A percentile compares a stretch with the other conserved stretches of the same genome.
These are phyloP conservation scores for Dorcus parallelipipedus DNA, from an alignment of 2,888 invertebrate genomes.

Conservation along the genomic window DNA sequence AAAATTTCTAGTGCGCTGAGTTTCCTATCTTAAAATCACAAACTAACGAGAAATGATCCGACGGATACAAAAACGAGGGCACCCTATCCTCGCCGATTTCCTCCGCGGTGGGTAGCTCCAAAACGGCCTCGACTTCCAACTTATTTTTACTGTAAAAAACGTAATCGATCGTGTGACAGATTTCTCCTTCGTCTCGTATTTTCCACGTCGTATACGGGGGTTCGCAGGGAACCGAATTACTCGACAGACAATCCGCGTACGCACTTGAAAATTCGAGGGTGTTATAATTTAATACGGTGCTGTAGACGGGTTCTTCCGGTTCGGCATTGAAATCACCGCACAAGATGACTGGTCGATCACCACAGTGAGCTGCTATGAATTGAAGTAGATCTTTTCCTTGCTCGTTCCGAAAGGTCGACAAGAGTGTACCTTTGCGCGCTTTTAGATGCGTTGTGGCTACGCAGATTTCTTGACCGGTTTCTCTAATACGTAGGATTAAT, in stretches of 20 bases:
- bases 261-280: slow-evolving; percentile 48
- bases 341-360: slow-evolving; percentile 58
- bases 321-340: slow-evolving; percentile 78
- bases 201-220: slow-evolving; percentile 77
- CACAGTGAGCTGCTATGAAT: slow-evolving; percentile 52
- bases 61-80: slow-evolving; percentile 67
- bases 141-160: slow-evolving; percentile 61
- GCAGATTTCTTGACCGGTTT: slow-evolving; percentile 59
- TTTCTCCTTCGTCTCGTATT: slow-evolving; percentile 65
- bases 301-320: slow-evolving; percentile 67
- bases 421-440: slow-evolving; percentile 64
- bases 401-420: slow-evolving; percentile 66
- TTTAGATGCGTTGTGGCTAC: slow-evolving; percentile 73
- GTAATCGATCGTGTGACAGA: slow-evolving; percentile 73
- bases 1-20: not conserved
- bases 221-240: slow-evolving; percentile 50
- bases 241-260: slow-evolving; percentile 48
- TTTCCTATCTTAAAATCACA: slow-evolving; percentile 54
- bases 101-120: slow-evolving; percentile 61
- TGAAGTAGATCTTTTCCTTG: slow-evolving; percentile 66
- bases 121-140: slow-evolving; percentile 55
- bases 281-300: slow-evolving; percentile 51
- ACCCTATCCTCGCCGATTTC: slow-evolving; percentile 65
- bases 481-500: slow-evolving; percentile 53
- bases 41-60: slow-evolving; percentile 73